Percentiles rank a stretch among this genome's conserved stretches.
These are phyloP conservation scores for Pedetes capensis DNA, from an alignment of 2,113 vertebrate genomes.

Conservation along the genomic window DNA sequence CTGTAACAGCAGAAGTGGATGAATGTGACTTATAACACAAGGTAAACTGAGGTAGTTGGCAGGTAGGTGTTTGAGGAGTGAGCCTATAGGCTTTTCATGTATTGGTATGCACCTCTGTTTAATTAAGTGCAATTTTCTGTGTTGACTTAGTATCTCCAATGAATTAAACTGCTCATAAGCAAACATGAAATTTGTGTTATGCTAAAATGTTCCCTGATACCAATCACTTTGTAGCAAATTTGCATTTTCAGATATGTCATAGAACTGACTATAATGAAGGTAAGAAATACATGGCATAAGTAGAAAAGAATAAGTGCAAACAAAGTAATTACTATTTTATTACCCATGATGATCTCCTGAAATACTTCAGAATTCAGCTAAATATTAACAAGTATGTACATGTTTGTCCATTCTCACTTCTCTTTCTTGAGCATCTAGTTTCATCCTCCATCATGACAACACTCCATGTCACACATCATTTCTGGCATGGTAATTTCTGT, in stretches of 20 bases:
- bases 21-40: background rate
- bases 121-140: background rate
- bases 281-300: background rate
- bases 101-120: background rate
- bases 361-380: background rate
- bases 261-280: background rate
- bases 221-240: background rate
- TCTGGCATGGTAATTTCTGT: too few relatives aligned
- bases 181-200: background rate
- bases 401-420: background rate
- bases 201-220: background rate
- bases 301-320: background rate
- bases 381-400: background rate
- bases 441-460: too few relatives aligned
- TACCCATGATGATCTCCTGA: background rate
- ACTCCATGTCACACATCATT: too few relatives aligned
- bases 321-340: background rate
- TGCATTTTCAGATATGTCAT: background rate
- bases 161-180: background rate
- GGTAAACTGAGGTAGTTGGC: background rate
- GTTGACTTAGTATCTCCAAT: background rate
- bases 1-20: background rate
- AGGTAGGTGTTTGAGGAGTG: background rate
- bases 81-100: background rate
- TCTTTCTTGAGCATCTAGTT: too few relatives aligned